Evolutionary conservation across 2,888 invertebrate species (phyloP), one percentile per base, ranked within the genome.

Genomic region (Odontocerum albicorne): DNA sequence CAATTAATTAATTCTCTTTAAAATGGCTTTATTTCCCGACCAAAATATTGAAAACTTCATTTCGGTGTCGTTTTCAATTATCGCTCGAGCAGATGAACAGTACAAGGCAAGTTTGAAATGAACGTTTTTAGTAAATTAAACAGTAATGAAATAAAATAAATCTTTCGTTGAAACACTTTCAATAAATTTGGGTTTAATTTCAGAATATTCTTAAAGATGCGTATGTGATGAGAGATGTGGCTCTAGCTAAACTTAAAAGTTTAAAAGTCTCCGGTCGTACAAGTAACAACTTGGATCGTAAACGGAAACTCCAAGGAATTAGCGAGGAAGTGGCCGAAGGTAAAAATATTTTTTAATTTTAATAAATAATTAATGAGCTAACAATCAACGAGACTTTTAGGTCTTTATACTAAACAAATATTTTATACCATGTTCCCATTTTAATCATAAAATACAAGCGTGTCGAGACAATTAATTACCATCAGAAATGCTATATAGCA

Each of bases 301-400:
- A 47, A 22, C 12, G 47, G 36, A 47, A 47, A 36, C 36, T 47
- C 10, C 22, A 36, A 12, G 47, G 35, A 22, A 47, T 47, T 7
- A 47, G 16, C n/a, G 36, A 47, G 32, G 47, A 47, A 36, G 47
- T 16, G 7, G 35, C 20, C 21, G 20, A 36, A 47, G 38, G 47
- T 47, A 20, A 20, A 6, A 27, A 27, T 7, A 7, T 27, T 27
- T 4, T 27, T 10, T 27, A 7, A 27, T 27, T 27, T 27, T 27
- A 7, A 27, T 27, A 27, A n/a, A n/a, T n/a, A n/a, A n/a, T n/a
- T n/a, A n/a, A n/a, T n/a, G n/a, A n/a, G n/a, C n/a, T n/a, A n/a
- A n/a, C n/a, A n/a, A n/a, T n/a, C n/a, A n/a, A n/a, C n/a, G n/a
- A n/a, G n/a, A n/a, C n/a, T n/a, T n/a, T n/a, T n/a, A n/a, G n/a